Percentiles rank a stretch among this genome's conserved stretches.
These are phyloP conservation scores for Hedychridium roseum DNA, from an alignment of 2,888 invertebrate species.

Conservation along the genomic window DNA sequence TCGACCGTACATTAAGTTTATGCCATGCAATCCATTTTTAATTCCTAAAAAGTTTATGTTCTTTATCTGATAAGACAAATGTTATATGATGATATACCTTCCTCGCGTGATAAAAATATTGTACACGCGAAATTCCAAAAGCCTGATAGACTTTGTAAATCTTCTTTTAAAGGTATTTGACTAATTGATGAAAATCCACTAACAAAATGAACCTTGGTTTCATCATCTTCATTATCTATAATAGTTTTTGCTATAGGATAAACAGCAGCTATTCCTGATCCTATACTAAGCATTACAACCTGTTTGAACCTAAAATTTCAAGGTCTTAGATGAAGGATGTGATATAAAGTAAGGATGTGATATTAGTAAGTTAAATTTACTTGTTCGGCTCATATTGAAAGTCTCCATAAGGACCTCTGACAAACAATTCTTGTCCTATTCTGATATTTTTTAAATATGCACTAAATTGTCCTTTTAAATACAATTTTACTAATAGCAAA, in stretches of 20 bases:
- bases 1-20: conserved; percentile 39
- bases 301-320: conserved; percentile 43
- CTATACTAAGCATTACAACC: conserved; percentile 54
- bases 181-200: conserved; percentile 47
- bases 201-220: conserved; percentile 48
- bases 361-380: conserved; percentile 31
- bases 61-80: background rate
- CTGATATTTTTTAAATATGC: conserved; percentile 35
- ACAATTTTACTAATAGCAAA: conserved; percentile 50
- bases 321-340: conserved; percentile 1
- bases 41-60: conserved; percentile 33
- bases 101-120: conserved; percentile 44
- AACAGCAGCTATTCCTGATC: conserved; percentile 55
- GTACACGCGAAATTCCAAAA: conserved; percentile 59
- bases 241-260: conserved; percentile 53
- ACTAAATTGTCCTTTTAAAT: conserved; percentile 48
- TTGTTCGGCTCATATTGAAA: conserved; percentile 52
- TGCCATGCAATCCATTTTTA: conserved; percentile 38
- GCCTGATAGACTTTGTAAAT: conserved; percentile 47
- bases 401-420: conserved; percentile 58
- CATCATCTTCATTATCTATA: conserved; percentile 49
- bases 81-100: conserved; percentile 13
- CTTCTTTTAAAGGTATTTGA: conserved; percentile 49
- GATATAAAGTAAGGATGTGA: too few species aligned
- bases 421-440: conserved; percentile 38